phyloP scores from a whole-genome alignment of 2,888 invertebrate species.

The Drosophila eohydei region DNA sequence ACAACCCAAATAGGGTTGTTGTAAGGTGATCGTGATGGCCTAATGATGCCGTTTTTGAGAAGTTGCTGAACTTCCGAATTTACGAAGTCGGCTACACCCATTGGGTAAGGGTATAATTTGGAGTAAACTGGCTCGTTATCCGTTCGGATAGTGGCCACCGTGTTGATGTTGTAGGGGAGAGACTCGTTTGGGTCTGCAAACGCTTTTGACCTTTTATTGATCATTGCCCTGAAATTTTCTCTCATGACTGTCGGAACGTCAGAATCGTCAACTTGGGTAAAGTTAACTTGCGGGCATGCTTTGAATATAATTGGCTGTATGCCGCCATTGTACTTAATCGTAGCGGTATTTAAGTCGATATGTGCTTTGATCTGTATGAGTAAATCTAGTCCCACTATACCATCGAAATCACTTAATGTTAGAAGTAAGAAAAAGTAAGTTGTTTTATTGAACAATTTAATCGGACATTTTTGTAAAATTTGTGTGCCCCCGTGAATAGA shows the following conservation, averaged over 20 bases:
- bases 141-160: background rate
- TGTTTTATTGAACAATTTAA: background rate
- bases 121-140: background rate
- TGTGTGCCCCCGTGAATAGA: background rate
- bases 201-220: background rate
- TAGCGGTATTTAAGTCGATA: background rate
- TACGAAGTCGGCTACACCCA: background rate
- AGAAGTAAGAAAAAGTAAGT: background rate
- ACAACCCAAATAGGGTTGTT: too few relatives aligned
- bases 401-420: background rate
- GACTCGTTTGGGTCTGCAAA: background rate
- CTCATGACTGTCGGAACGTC: background rate
- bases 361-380: background rate
- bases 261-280: too few relatives aligned
- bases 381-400: background rate
- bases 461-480: background rate
- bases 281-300: background rate
- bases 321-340: background rate
- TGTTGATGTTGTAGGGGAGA: background rate
- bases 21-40: conserved; percentile 2
- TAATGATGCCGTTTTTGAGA: background rate
- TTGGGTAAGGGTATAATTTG: background rate
- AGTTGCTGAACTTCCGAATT: background rate
- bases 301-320: background rate
- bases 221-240: background rate